These are phyloP conservation scores for Rafetus swinhoei DNA, from an alignment of 2,113 vertebrate species.

Conservation along the genomic window DNA sequence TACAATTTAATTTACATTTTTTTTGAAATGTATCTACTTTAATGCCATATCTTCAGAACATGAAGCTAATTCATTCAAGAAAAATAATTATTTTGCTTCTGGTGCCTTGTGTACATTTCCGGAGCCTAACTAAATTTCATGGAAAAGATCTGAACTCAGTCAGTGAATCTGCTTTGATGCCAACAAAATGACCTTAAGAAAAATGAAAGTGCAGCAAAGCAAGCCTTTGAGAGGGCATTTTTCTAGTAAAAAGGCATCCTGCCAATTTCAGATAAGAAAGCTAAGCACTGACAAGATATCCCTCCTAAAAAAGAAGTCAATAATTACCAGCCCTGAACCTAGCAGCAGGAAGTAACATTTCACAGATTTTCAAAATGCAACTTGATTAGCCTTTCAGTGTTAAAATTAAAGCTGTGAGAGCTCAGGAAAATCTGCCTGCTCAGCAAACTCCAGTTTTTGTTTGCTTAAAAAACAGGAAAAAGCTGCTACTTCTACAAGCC, in stretches of 20 bases:
- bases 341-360: conserved; percentile 40
- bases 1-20: not conserved
- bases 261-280: not conserved
- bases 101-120: not conserved
- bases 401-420: conserved; percentile 50
- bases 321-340: conserved; percentile 16
- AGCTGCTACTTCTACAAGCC: not conserved
- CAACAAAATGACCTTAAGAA: not conserved
- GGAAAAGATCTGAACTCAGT: not conserved
- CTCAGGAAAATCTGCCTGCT: conserved; percentile 9
- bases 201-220: not conserved
- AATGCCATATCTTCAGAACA: not conserved
- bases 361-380: conserved; percentile 32
- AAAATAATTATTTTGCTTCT: not conserved
- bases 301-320: not conserved
- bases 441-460: conserved; percentile 24
- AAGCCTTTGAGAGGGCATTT: not conserved
- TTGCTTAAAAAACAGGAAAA: not conserved
- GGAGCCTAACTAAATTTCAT: not conserved
- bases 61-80: not conserved
- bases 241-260: not conserved
- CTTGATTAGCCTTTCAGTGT: conserved; percentile 49
- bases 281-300: not conserved
- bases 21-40: not conserved
- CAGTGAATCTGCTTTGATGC: not conserved